Evolutionary conservation across 2,888 invertebrate genomes (phyloP).

Genomic region (Agriopis aurantiaria): DNA sequence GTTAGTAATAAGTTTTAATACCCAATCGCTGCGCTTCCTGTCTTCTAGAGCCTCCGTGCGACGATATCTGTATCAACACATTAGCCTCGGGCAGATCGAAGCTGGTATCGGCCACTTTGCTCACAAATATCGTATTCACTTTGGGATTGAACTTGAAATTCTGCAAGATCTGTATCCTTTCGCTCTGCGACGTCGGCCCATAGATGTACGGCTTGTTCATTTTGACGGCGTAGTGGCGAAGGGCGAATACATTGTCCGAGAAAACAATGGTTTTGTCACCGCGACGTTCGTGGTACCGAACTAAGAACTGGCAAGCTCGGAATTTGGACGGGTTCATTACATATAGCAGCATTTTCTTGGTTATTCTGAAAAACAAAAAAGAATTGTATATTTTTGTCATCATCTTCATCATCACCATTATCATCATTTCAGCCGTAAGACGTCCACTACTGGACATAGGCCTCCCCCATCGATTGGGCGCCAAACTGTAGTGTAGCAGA

Average conservation of each 20-base stretch:
- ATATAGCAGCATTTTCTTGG: slow-evolving; percentile 96
- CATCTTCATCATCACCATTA: no score
- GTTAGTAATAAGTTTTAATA: slow-evolving; percentile 28
- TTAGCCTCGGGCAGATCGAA: slow-evolving; percentile 99
- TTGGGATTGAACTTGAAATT: slow-evolving; percentile 99
- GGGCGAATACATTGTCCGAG: slow-evolving; percentile 99
- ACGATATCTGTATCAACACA: slow-evolving; percentile 99
- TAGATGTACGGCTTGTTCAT: slow-evolving; percentile 99
- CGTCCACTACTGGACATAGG: no score
- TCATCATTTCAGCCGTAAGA: no score
- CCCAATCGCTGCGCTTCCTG: slow-evolving; percentile 99
- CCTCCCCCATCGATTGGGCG: no score
- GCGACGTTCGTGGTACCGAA: slow-evolving; percentile 95
- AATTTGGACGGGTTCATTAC: slow-evolving; percentile 99
- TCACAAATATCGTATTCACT: slow-evolving; percentile 99
- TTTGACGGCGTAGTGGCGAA: slow-evolving; percentile 98
- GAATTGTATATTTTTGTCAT: not conserved
- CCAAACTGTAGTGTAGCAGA: no score
- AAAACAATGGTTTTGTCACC: slow-evolving; percentile 99
- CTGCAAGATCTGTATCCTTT: slow-evolving; percentile 98
- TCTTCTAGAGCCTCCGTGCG: slow-evolving; percentile 98
- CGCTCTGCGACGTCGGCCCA: slow-evolving; percentile 98
- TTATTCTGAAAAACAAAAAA: slow-evolving; percentile 86
- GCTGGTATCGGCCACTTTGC: slow-evolving; percentile 99
- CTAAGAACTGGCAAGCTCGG: slow-evolving; percentile 97